Base-by-base conservation (phyloP, 1,140 invertebrate species). In the honey bee (Apis mellifera) region DNA sequence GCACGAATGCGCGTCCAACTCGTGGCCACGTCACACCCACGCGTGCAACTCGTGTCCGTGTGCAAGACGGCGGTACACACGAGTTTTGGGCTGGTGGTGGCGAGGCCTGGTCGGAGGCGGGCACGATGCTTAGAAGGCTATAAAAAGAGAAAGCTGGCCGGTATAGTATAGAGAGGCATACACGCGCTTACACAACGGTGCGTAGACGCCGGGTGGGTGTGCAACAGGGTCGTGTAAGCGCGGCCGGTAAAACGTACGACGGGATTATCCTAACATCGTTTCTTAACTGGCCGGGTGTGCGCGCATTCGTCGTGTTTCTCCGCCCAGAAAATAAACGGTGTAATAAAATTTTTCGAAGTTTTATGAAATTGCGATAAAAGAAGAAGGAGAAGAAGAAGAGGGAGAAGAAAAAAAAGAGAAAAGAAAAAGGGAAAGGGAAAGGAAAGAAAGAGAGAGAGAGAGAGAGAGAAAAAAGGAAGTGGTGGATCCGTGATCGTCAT, bases 131-230 rank as follows among this genome's bases (percentile, higher is more conserved):
- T 84, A 88, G 88, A 87, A 84, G 86, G 78, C 88, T 90, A 88
- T 89, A 90, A 90, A 90, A 90, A 90, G 90, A 90, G 90, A 90
- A 90, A 90, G 89, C 83, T 64, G 72, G 55, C 80, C 76, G 68
- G 83, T 70, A 81, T 89, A n/a, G n/a, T n/a, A 85, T 2, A 42
- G 32, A 42, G 76, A 77, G 77, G 66, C 66, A 52, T 76, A 71
- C 17, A 62, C 84, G 62, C 68, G 60, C 26, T 52, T 65, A 70
- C 70, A 83, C 83, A 86, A 80, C 68, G 77, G 65, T 82, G 21
- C 23, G 48, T 48, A n/a, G 23, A 57, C 23, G 12, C 12, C 9
- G 19, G 85, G 76, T 78, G 76, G 82, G 85, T 86, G 84, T 73
- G 78, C 52, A 64, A 69, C 54, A 84, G 83, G 84, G 84, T 76